Percentiles rank a stretch among this genome's conserved stretches.
Conservation (phyloP, 2,113 vertebrate genomes). For the Gallinago media region DNA sequence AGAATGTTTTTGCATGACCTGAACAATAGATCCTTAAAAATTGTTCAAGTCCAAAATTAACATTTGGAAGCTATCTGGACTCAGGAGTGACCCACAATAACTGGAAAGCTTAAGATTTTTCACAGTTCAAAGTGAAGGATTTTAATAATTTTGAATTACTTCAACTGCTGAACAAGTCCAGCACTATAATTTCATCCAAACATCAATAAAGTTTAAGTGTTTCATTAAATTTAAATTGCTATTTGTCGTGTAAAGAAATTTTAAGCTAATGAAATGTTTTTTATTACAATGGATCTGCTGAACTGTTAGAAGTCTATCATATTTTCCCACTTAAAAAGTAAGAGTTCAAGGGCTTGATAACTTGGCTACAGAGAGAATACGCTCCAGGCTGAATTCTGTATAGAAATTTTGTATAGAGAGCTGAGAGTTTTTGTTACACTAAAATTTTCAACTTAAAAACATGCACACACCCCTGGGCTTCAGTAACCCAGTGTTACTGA, state of each 20-base stretch:
- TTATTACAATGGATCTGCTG: constrained; percentile 21
- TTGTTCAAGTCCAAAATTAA: constrained; percentile 43
- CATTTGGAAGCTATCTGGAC: constrained; percentile 70
- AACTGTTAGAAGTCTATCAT: neutral
- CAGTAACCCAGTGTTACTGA: neutral
- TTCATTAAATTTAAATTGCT: constrained; percentile 58
- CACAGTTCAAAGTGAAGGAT: constrained; percentile 63
- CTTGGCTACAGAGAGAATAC: neutral
- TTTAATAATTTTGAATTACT: constrained; percentile 57
- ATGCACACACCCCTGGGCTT: neutral
- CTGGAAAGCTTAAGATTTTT: constrained; percentile 53
- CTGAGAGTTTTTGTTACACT: neutral
- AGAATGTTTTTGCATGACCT: constrained; percentile 29
- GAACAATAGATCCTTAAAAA: constrained; percentile 39
- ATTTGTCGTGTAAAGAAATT: neutral
- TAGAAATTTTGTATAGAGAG: neutral
- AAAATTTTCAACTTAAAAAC: neutral
- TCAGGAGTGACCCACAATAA: constrained; percentile 50
- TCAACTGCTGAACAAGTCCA: neutral
- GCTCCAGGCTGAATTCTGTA: constrained; percentile 29
- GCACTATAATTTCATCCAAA: constrained; percentile 29
- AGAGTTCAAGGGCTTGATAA: constrained; percentile 39
- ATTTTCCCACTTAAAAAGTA: constrained; percentile 27
- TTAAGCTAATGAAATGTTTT: constrained; percentile 42
- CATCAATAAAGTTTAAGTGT: constrained; percentile 57